phyloP scores from a whole-genome alignment of 2,888 invertebrate genomes.

The Acleris cristana region DNA sequence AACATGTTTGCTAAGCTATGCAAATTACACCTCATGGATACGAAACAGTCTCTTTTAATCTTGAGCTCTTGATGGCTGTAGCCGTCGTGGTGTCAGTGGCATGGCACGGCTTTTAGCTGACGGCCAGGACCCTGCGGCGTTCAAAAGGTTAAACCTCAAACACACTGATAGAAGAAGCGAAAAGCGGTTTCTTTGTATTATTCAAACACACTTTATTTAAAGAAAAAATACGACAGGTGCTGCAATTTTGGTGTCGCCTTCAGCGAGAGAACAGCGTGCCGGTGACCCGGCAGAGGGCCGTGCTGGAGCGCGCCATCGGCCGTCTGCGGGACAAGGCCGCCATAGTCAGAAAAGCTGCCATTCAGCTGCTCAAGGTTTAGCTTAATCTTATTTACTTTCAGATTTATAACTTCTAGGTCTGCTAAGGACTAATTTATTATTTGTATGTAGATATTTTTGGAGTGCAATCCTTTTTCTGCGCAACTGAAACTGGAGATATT shows the following conservation, averaged over 20 bases:
- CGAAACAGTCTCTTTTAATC: too few species aligned
- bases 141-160: too few species aligned
- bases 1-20: too few species aligned
- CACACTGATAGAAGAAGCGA: too few species aligned
- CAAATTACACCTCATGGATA: too few species aligned
- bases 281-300: slow-evolving; percentile 85
- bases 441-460: slow-evolving; percentile 86
- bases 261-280: slow-evolving; percentile 92
- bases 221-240: slow-evolving; percentile 69
- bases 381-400: background rate
- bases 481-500: slow-evolving; percentile 85
- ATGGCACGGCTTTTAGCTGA: too few species aligned
- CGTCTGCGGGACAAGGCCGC: slow-evolving; percentile 93
- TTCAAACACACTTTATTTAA: background rate
- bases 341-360: slow-evolving; percentile 92
- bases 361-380: slow-evolving; percentile 87
- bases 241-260: slow-evolving; percentile 92
- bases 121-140: too few species aligned
- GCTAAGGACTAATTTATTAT: background rate
- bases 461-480: slow-evolving; percentile 93
- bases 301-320: slow-evolving; percentile 87
- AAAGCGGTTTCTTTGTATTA: background rate
- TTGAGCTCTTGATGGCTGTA: too few species aligned
- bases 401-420: background rate
- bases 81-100: too few species aligned